Conservation (phyloP, 2,888 invertebrate species). For the Nysson spinosus region DNA sequence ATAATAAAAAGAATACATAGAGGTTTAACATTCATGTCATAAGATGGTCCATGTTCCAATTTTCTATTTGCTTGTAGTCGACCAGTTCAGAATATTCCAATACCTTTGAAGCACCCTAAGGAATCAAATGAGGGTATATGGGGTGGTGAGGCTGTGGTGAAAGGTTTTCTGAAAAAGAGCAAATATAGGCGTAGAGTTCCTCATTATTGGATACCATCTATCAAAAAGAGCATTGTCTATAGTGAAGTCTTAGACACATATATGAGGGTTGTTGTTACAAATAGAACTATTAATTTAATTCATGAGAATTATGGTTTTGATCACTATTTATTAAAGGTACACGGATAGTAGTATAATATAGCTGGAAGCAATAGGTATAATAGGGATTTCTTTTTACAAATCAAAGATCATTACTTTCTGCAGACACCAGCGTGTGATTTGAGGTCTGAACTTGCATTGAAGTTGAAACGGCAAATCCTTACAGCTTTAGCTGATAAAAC, state of each 20-base stretch:
- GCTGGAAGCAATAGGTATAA: too few species aligned
- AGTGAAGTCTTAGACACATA: conserved; percentile 93
- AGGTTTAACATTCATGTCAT: too few species aligned
- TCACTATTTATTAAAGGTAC: conserved; percentile 91
- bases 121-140: conserved; percentile 93
- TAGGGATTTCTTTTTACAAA: neutral
- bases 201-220: conserved; percentile 91
- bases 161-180: conserved; percentile 79
- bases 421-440: conserved; percentile 95
- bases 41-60: too few species aligned
- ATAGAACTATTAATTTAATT: conserved; percentile 89
- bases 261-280: conserved; percentile 90
- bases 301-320: conserved; percentile 96
- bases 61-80: conserved; percentile 74
- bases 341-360: conserved; percentile 17
- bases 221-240: conserved; percentile 89
- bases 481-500: conserved; percentile 82
- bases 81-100: conserved; percentile 86
- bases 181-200: conserved; percentile 83
- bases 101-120: conserved; percentile 87
- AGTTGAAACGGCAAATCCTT: conserved; percentile 91
- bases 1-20: neutral
- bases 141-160: conserved; percentile 97
- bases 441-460: conserved; percentile 89
- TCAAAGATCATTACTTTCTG: conserved; percentile 53